Base-by-base conservation (phyloP, 2,797 vertebrate genomes). In the Philypnodon macrostomus region DNA sequence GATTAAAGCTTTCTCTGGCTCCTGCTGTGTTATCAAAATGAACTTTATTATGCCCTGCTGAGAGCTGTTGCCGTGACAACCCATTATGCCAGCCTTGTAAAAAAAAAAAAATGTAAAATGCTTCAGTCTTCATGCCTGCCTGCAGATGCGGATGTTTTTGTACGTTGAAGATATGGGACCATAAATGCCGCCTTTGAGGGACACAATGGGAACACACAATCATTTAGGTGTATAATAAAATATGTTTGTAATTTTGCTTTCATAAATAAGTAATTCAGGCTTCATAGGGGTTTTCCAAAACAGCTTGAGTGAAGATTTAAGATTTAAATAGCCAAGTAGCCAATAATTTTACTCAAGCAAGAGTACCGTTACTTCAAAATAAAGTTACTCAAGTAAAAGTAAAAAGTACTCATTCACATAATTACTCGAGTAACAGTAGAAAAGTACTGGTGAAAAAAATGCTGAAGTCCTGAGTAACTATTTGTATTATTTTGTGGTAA, bases 1-100 rank as follows among this genome's bases (percentile, higher is more conserved):
- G 75, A 83, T 79, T 71, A 84, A 81, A 80, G 78, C 72, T 53
- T 30, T 51, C 33, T 35, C 35, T 45, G 47, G 46, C 69, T 57
- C 77, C 77, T 67, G 80, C 81, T 68, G 75, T 34, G 70, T 77
- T 74, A 77, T 82, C 77, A 81, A 73, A 83, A 77, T 73, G 42
- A 83, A 80, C 75, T 77, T 82, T 76, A 76, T 83, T 67, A 70
- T 35, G 31, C 67, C 75, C 71, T 10, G 70, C 70, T 69, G 77
- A 66, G 70, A 67, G 58, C 66, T 45, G 69, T 70, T 58, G 73
- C 77, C 35, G 66, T 47, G 62, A 70, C 35, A 42, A 75, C 75
- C 56, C 56, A 41, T 63, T 68, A 82, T 58, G 69, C 54, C 64
- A 65, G 67, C 58, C 35, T 58, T 44, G 55, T 59, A 67, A 63